Conservation (phyloP, 2,113 vertebrate species). For the Maccullochella peelii region DNA sequence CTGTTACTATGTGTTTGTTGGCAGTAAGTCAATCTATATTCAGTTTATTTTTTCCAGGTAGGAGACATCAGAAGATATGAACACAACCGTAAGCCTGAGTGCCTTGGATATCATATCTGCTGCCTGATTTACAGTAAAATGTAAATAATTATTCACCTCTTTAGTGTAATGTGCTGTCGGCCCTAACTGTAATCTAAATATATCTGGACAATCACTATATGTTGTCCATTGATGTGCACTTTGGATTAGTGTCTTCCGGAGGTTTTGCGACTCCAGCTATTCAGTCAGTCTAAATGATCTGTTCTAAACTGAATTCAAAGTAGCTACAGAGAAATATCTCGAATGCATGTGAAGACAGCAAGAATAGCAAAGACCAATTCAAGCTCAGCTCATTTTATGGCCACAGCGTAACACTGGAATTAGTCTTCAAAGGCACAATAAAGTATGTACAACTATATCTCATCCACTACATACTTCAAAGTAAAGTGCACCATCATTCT, state of each 20-base stretch:
- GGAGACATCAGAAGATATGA: slow-evolving; percentile 39
- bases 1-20: slow-evolving; percentile 42
- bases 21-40: slow-evolving; percentile 55
- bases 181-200: slow-evolving; percentile 5
- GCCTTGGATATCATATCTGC: slow-evolving; percentile 22
- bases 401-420: slow-evolving; percentile 73
- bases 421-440: slow-evolving; percentile 84
- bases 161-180: slow-evolving; percentile 7
- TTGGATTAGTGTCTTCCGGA: slow-evolving; percentile 24
- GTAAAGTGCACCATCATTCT: slow-evolving; percentile 80
- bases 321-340: slow-evolving; percentile 50
- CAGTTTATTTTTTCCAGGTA: slow-evolving; percentile 11
- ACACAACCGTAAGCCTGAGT: slow-evolving; percentile 40
- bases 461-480: slow-evolving; percentile 66
- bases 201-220: slow-evolving; percentile 7
- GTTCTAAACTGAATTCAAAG: slow-evolving; percentile 27
- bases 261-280: slow-evolving; percentile 6
- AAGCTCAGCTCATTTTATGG: slow-evolving; percentile 59
- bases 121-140: slow-evolving; percentile 22
- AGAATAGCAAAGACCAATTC: slow-evolving; percentile 56
- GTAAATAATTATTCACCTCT: slow-evolving; percentile 30
- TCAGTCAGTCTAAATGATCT: slow-evolving; percentile 14
- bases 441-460: slow-evolving; percentile 80
- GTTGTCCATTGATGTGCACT: slow-evolving; percentile 31
- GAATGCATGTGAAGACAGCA: slow-evolving; percentile 40